Evolutionary conservation across 53 echinoderm and acorn worm species (phyloP).

Genomic region (Mesocentrotus franciscanus): DNA sequence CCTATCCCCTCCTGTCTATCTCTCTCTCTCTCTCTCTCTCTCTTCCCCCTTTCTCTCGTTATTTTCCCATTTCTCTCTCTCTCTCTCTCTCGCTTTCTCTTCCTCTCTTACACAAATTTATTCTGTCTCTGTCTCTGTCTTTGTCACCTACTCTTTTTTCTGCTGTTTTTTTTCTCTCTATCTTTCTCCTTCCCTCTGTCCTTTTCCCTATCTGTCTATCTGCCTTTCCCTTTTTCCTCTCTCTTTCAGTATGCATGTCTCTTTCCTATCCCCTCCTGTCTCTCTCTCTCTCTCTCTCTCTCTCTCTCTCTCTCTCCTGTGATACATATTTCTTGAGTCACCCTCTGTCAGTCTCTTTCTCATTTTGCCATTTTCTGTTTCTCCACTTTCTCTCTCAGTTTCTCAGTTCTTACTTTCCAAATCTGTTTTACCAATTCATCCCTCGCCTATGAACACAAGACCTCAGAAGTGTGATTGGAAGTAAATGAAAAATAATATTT

Average conservation of each 20-base stretch:
- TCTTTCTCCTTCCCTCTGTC: too few species aligned
- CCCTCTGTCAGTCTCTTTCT: neutral
- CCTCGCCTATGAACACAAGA: neutral
- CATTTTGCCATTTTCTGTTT: neutral
- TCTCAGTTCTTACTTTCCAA: neutral
- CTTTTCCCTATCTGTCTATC: too few species aligned
- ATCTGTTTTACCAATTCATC: too few species aligned
- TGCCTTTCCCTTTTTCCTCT: too few species aligned
- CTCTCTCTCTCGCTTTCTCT: too few species aligned
- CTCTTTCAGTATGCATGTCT: too few species aligned
- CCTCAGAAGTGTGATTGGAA: neutral
- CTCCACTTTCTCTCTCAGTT: neutral
- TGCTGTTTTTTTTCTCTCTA: too few species aligned
- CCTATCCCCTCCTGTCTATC: neutral
- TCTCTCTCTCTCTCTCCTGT: neutral
- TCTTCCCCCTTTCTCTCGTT: neutral
- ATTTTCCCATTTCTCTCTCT: too few species aligned
- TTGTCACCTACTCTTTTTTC: too few species aligned
- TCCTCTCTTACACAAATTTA: too few species aligned
- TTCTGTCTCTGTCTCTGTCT: too few species aligned
- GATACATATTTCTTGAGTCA: neutral
- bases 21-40: neutral
- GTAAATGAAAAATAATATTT: constrained; percentile 35
- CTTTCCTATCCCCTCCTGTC: neutral
- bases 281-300: neutral